Conservation (phyloP, 2,113 vertebrate species). For the Aptenodytes patagonicus region DNA sequence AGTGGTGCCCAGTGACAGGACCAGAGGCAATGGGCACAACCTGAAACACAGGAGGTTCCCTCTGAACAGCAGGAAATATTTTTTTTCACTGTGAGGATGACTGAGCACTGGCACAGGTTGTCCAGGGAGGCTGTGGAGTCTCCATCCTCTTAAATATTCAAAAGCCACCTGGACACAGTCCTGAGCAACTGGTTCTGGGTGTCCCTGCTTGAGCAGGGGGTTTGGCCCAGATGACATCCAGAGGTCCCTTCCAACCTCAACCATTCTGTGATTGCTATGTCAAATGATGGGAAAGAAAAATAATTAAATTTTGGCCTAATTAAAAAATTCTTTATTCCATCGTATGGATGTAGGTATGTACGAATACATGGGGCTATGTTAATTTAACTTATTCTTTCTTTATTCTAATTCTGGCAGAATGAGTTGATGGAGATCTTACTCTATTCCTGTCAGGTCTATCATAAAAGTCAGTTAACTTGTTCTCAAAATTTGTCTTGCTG, state of each 20-base stretch:
- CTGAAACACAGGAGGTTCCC: not conserved
- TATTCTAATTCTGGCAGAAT: not conserved
- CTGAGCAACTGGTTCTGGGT: accelerated
- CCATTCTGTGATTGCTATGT: not conserved
- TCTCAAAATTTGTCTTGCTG: not conserved
- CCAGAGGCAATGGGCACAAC: not conserved
- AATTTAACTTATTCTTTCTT: not conserved
- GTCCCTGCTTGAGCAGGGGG: not conserved
- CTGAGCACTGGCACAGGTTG: not conserved
- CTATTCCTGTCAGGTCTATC: not conserved
- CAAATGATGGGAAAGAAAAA: not conserved
- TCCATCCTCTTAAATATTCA: not conserved
- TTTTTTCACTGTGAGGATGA: not conserved
- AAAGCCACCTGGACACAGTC: accelerated
- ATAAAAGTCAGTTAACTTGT: not conserved
- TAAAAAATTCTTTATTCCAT: not conserved
- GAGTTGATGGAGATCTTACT: not conserved
- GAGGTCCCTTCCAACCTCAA: not conserved
- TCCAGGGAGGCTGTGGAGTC: not conserved
- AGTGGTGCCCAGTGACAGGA: not conserved
- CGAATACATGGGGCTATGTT: not conserved
- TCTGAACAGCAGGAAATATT: not conserved
- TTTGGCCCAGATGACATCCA: not conserved
- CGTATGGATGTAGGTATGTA: not conserved
- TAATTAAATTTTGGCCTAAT: not conserved